Base-by-base conservation (phyloP, 1,140 invertebrate species). In the Cydia fagiglandana region DNA sequence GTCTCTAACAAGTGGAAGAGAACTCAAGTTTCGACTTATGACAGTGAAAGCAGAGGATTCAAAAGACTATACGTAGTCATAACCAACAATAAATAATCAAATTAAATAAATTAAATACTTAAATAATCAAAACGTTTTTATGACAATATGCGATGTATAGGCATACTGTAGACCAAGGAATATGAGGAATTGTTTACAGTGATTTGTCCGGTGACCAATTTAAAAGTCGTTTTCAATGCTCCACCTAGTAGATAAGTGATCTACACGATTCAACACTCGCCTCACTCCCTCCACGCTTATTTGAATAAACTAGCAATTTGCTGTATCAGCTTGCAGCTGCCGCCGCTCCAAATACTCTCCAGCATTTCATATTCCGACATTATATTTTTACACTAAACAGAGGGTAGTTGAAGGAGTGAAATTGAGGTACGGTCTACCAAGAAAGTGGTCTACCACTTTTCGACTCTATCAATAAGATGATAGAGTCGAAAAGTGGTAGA, bases 271-370 rank as follows among this genome's bases (percentile, higher is more conserved):
- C 75, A 20, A 70, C 34, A 56, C 64, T 68, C 34, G 30, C 66
- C 34, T n/a, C 30, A 17, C 30, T 41, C 66, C 66, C 34, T 17
- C 66, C 12, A n/a, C 66, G 66, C 66, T 70, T 70, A 70, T 70
- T 70, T 70, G 66, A 70, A 70, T 70, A 70, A 70, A 70, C 66
- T 70, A 70, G 66, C 66, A 70, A 70, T 70, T 70, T 70, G 66
- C 66, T 41, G 66, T 70, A 70, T 38, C 66, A 70, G 66, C 66
- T 70, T 70, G 66, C 66, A 70, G 66, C 66, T 41, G 66, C 66
- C 38, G 66, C 56, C 66, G 66, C 56, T 24, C 56, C 17, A 61
- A 61, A 61, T 61, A 61, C 56, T 61, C 56, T 7, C 50, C 56
- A 12, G 20, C 56, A 61, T 61, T 61, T 61, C 56, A 61, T 61